Evolutionary conservation across 2,888 invertebrate genomes (phyloP).

Genomic region (Conus canariensis): DNA sequence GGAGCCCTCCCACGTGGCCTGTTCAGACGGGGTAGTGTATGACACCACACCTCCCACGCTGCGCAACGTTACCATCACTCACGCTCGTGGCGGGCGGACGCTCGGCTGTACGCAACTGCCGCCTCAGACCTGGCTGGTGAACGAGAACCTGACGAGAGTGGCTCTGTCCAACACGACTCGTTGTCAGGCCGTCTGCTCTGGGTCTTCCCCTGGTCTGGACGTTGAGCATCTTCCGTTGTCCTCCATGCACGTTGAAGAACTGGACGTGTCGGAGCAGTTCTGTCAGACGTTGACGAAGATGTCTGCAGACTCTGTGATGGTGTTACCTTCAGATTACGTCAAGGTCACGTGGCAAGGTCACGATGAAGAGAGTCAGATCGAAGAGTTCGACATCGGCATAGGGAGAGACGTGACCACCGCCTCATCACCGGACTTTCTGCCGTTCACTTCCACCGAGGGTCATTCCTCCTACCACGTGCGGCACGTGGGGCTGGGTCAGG

Average conservation of each 20-base stretch:
- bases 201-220: background rate
- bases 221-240: background rate
- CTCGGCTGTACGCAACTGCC: constrained; percentile 24
- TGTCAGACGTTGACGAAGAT: constrained; percentile 44
- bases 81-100: constrained; percentile 9
- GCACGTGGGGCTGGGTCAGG: constrained; percentile 51
- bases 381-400: constrained; percentile 55
- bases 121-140: constrained; percentile 46
- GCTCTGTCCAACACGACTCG: constrained; percentile 13
- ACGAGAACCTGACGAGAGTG: constrained; percentile 41
- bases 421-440: constrained; percentile 50
- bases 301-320: constrained; percentile 38
- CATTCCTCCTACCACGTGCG: constrained; percentile 38
- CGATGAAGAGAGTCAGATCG: constrained; percentile 54
- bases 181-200: constrained; percentile 36
- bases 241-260: constrained; percentile 8
- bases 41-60: constrained; percentile 46
- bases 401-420: constrained; percentile 40
- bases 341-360: constrained; percentile 49
- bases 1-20: constrained; percentile 58
- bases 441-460: constrained; percentile 36
- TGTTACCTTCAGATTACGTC: constrained; percentile 54
- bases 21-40: constrained; percentile 63
- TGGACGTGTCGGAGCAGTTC: constrained; percentile 43
- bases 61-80: constrained; percentile 14